These are phyloP conservation scores for Antennarius maculatus DNA, from an alignment of 2,797 vertebrate species.

Conservation along the genomic window DNA sequence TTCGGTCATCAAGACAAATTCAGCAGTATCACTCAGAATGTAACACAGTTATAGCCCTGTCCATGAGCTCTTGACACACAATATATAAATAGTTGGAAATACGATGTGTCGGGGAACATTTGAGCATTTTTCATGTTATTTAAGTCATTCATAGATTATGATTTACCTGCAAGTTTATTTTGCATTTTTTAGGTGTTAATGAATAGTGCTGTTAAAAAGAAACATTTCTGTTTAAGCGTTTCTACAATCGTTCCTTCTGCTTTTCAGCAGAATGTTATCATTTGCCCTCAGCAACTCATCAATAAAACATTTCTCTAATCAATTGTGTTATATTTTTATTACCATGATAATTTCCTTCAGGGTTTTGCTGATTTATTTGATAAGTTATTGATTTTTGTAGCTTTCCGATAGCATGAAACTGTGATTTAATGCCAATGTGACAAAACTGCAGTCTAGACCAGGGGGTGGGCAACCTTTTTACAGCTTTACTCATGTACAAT, in stretches of 20 bases:
- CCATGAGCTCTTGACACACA: conserved; percentile 32
- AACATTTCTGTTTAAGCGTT: conserved; percentile 73
- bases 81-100: conserved; percentile 37
- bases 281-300: conserved; percentile 80
- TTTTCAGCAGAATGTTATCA: conserved; percentile 75
- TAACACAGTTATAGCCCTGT: conserved; percentile 26
- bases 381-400: background rate
- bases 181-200: conserved; percentile 54
- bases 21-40: conserved; percentile 53
- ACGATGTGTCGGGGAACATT: conserved; percentile 15
- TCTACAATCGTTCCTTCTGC: conserved; percentile 82
- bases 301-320: conserved; percentile 78
- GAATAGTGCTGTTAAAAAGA: conserved; percentile 55
- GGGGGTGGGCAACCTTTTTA: too few species aligned
- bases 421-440: background rate
- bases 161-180: conserved; percentile 45
- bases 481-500: too few species aligned
- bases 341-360: conserved; percentile 7
- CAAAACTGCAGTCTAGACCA: background rate
- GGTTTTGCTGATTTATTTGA: background rate
- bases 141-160: conserved; percentile 43
- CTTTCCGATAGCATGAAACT: background rate
- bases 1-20: conserved; percentile 42
- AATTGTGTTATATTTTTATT: conserved; percentile 40
- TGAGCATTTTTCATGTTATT: conserved; percentile 35